A percentile compares a stretch with the other conserved stretches of the same genome.
These are phyloP conservation scores for Sakesphorus luctuosus DNA, from an alignment of 2,113 vertebrate genomes.

Conservation along the genomic window DNA sequence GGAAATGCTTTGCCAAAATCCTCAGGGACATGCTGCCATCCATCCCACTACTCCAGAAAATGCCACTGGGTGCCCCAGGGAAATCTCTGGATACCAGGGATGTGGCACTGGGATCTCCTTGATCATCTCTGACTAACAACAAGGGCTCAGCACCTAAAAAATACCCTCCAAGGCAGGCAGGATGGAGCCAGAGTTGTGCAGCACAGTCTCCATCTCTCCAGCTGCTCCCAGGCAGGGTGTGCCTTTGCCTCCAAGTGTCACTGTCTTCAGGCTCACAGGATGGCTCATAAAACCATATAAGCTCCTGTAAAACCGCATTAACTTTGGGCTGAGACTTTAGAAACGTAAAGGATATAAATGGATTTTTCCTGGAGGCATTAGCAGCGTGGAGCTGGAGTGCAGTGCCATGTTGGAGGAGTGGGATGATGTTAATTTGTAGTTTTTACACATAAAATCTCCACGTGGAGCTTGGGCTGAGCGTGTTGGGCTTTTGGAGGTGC, in stretches of 20 bases:
- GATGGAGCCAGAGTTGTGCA: rapidly evolving
- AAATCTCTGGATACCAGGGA: not conserved
- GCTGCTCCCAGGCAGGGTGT: not conserved
- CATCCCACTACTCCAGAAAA: not conserved
- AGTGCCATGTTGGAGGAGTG: rapidly evolving
- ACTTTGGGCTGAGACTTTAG: not conserved
- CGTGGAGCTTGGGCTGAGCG: not conserved
- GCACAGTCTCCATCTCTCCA: not conserved
- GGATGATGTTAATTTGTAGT: not conserved
- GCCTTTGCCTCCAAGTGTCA: rapidly evolving
- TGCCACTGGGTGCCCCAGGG: rapidly evolving
- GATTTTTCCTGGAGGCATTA: not conserved
- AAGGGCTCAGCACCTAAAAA: not conserved
- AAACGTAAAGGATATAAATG: not conserved
- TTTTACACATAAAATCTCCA: not conserved
- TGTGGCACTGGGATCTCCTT: not conserved
- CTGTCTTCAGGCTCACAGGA: not conserved
- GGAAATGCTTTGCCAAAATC: not conserved
- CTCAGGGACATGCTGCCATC: not conserved
- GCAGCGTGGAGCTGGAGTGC: not conserved
- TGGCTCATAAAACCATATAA: not conserved
- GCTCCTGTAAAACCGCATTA: not conserved
- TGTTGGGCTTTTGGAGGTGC: not conserved
- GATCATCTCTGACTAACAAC: not conserved
- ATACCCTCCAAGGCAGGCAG: not conserved